A percentile compares a stretch with the other conserved stretches of the same genome.
These are phyloP conservation scores for Lophotis ruficrista DNA, from an alignment of 2,113 vertebrate species.

Conservation along the genomic window DNA sequence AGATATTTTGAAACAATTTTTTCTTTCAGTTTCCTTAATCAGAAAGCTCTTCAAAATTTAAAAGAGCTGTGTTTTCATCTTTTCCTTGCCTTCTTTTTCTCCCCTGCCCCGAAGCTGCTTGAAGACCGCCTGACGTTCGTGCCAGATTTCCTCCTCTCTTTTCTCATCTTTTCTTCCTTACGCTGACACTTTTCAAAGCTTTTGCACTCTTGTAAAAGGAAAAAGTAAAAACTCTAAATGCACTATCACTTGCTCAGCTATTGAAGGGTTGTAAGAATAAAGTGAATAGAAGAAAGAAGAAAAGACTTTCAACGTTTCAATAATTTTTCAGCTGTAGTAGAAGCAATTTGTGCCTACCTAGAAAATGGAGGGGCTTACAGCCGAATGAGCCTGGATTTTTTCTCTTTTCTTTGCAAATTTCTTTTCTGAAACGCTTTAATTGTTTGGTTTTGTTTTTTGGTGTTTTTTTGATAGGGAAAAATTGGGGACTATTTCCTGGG, in stretches of 20 bases:
- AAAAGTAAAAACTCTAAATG: background rate
- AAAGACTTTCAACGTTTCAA: background rate
- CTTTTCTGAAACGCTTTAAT: background rate
- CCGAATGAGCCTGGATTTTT: background rate
- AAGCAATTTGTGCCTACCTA: background rate
- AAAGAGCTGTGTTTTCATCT: background rate
- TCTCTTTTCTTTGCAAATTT: background rate
- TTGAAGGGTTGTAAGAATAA: background rate
- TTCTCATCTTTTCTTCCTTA: background rate
- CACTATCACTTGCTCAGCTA: background rate
- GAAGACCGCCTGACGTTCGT: rapidly evolving
- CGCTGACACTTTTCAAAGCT: background rate
- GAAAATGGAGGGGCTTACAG: background rate
- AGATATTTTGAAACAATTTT: background rate
- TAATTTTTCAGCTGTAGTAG: background rate
- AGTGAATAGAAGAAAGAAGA: background rate
- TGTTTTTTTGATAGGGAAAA: background rate
- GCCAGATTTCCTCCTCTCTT: background rate
- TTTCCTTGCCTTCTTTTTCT: background rate
- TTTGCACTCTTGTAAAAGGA: background rate
- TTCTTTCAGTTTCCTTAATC: background rate
- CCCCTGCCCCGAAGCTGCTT: background rate
- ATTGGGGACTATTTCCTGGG: background rate
- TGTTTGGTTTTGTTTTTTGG: no score
- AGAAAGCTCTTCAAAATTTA: background rate